These are phyloP conservation scores for Centruroides sculpturatus DNA, from an alignment of 1,140 invertebrate genomes.

Conservation along the genomic window DNA sequence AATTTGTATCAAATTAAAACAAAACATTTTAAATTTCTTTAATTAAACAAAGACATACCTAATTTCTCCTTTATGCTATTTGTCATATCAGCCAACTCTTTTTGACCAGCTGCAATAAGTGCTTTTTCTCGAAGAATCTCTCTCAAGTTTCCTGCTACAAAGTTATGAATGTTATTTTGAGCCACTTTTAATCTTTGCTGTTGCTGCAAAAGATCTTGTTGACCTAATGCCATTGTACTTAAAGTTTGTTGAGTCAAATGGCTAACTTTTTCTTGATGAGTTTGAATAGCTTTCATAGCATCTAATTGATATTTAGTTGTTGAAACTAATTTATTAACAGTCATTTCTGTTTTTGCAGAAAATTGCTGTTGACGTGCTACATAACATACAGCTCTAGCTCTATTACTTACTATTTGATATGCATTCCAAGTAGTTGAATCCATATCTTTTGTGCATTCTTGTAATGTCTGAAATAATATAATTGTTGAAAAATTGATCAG, in stretches of 20 bases:
- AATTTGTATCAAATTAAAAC: not conserved
- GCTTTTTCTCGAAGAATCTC: slow-evolving; percentile 42
- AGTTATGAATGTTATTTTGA: slow-evolving; percentile 34
- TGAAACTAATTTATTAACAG: slow-evolving; percentile 47
- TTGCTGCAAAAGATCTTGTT: slow-evolving; percentile 36
- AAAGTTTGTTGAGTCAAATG: slow-evolving; percentile 36
- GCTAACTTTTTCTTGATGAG: slow-evolving; percentile 38
- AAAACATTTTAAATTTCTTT: slow-evolving; percentile 1
- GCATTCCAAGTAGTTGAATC: slow-evolving; percentile 52
- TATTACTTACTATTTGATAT: slow-evolving; percentile 51
- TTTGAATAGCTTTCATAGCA: slow-evolving; percentile 25
- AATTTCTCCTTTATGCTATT: slow-evolving; percentile 40
- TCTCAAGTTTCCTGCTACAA: slow-evolving; percentile 39
- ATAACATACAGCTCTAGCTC: slow-evolving; percentile 52
- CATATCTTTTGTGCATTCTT: slow-evolving; percentile 49
- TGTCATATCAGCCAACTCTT: slow-evolving; percentile 38
- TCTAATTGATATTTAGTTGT: slow-evolving; percentile 31
- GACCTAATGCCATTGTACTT: slow-evolving; percentile 33
- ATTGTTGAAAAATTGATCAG: too few species aligned
- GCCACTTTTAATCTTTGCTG: slow-evolving; percentile 38
- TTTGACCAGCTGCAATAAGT: slow-evolving; percentile 41
- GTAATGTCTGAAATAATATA: slow-evolving; percentile 31
- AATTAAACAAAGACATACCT: slow-evolving; percentile 26
- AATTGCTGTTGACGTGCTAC: slow-evolving; percentile 47
- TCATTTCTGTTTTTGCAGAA: slow-evolving; percentile 45